Evolutionary conservation across 2,888 invertebrate species (phyloP).

Genomic region (Cantharis rustica): DNA sequence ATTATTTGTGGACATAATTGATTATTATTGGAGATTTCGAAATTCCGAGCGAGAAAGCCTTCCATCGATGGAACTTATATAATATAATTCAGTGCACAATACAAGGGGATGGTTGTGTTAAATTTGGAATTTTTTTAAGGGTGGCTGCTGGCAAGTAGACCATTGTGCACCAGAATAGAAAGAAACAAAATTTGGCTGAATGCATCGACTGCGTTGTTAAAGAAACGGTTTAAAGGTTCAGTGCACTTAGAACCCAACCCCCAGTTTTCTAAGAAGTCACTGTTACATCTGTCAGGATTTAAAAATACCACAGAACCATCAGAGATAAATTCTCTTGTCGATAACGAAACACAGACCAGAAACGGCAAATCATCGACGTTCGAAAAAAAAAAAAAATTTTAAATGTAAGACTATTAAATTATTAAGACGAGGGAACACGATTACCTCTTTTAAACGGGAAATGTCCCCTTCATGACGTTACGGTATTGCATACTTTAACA

Average conservation of each 20-base stretch:
- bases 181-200: constrained; percentile 34
- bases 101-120: constrained; percentile 22
- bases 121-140: constrained; percentile 28
- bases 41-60: background rate
- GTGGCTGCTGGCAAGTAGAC: constrained; percentile 24
- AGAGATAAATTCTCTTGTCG: constrained; percentile 31
- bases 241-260: constrained; percentile 37
- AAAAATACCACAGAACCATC: constrained; percentile 34
- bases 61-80: background rate
- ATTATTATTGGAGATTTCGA: background rate
- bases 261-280: constrained; percentile 40
- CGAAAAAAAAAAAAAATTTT: constrained; percentile 8
- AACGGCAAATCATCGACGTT: constrained; percentile 3
- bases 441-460: constrained; percentile 23
- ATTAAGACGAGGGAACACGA: constrained; percentile 18
- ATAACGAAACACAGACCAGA: constrained; percentile 8
- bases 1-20: background rate
- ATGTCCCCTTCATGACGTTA: constrained; percentile 30
- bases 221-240: constrained; percentile 36
- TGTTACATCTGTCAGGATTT: constrained; percentile 38
- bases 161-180: constrained; percentile 34
- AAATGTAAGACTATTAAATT: constrained; percentile 22
- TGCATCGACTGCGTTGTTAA: constrained; percentile 29
- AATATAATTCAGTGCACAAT: background rate
- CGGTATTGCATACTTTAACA: constrained; percentile 39